A percentile compares a stretch with the other conserved stretches of the same genome.
Evolutionary conservation across 1,140 invertebrate genomes (phyloP).

Genomic region (Choristoneura fumiferana): DNA sequence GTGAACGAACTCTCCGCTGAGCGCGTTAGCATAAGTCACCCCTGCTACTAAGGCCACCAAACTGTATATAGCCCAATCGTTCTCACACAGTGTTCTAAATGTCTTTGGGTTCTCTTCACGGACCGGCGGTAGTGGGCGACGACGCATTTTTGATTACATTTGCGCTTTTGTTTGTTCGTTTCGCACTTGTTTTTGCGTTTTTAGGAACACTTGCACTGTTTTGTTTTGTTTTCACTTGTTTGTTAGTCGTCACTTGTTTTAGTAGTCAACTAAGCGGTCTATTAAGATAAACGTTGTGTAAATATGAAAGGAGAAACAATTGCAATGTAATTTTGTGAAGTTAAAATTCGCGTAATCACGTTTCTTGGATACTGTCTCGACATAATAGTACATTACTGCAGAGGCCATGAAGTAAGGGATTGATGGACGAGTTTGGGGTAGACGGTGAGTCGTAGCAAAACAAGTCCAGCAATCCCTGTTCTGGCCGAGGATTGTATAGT

Average conservation of each 20-base stretch:
- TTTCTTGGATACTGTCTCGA: no score
- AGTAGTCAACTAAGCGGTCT: not conserved
- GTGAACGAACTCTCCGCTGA: constrained; percentile 93
- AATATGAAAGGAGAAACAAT: no score
- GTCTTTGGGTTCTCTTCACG: constrained; percentile 61
- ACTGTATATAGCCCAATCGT: constrained; percentile 76
- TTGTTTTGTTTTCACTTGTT: not conserved
- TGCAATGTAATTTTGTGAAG: no score
- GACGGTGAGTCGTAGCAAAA: no score
- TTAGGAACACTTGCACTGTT: constrained; percentile 17
- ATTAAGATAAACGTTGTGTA: no score
- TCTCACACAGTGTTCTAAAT: constrained; percentile 53
- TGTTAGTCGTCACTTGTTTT: not conserved
- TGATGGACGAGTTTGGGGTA: no score
- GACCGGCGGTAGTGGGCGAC: constrained; percentile 63
- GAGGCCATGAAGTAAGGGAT: no score
- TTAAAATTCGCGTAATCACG: no score
- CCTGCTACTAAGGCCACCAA: constrained; percentile 83
- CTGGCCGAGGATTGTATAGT: no score
- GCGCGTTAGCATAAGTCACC: constrained; percentile 87
- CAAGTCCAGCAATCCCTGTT: no score
- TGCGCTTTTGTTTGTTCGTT: constrained; percentile 12
- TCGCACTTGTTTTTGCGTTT: constrained; percentile 21
- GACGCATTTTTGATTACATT: constrained; percentile 46
- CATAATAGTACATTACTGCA: no score